A percentile compares a stretch with the other conserved stretches of the same genome.
Conservation (phyloP, 2,888 invertebrate genomes). For the Tinea pellionella region DNA sequence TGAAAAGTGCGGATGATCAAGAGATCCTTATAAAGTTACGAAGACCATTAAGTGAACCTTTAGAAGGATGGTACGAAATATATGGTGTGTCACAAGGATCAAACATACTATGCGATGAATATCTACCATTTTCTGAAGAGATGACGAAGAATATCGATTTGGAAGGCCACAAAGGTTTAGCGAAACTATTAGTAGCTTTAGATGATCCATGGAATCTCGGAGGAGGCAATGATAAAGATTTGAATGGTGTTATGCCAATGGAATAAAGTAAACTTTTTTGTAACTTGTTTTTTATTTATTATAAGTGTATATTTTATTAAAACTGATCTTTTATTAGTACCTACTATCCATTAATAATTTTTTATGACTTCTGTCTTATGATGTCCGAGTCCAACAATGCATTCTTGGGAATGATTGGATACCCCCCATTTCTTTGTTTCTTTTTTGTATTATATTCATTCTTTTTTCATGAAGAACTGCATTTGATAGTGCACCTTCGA, state of each 20-base stretch:
- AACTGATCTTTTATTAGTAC: neutral
- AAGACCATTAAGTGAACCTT: constrained; percentile 44
- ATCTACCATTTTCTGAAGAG: constrained; percentile 45
- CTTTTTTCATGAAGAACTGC: constrained; percentile 64
- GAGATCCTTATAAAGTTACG: constrained; percentile 50
- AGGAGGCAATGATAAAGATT: constrained; percentile 29
- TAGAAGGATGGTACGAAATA: constrained; percentile 64
- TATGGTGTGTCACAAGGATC: constrained; percentile 57
- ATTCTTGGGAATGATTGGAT: constrained; percentile 45
- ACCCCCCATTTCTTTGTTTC: constrained; percentile 29
- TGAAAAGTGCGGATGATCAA: constrained; percentile 59
- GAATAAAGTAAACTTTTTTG: constrained; percentile 24
- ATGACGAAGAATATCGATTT: constrained; percentile 50
- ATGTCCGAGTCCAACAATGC: constrained; percentile 26
- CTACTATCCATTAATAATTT: too few relatives aligned
- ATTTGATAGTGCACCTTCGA: constrained; percentile 70
- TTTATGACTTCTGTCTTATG: neutral
- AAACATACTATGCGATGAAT: constrained; percentile 54
- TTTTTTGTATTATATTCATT: constrained; percentile 38
- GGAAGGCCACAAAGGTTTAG: constrained; percentile 53
- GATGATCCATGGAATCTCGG: constrained; percentile 65
- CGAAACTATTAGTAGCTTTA: constrained; percentile 45
- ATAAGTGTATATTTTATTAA: neutral
- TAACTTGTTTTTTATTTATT: neutral
- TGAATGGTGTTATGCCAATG: constrained; percentile 45